Evolutionary conservation across 2,113 vertebrate species (phyloP), one percentile per base, ranked within the genome.

Genomic region (Hemiprocne comata): DNA sequence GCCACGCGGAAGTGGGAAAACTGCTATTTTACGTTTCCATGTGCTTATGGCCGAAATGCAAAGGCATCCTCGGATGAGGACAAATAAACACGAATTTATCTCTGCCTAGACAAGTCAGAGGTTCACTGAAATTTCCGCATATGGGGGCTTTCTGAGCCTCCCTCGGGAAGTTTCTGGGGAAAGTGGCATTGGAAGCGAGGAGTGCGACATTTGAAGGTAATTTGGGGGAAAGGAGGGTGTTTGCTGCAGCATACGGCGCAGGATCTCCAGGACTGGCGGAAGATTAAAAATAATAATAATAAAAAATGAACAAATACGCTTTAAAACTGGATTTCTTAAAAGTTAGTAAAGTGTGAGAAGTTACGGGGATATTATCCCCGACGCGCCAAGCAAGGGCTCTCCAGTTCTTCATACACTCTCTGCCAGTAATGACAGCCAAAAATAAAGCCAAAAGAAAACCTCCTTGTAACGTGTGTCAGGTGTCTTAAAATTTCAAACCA

Each of bases 401-500:
- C 17, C 29, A 7, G 17, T 16, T 44, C 44, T 36, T 40, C 12
- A 5, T 12, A 15, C 0, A 0, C 24, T 57, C 33, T 66, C 19
- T 72, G 38, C 24, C 16, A 4, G 11, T 33, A 28, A 20, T 17
- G 6, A 13, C 6, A 40, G 4, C 11, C 4, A 14, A 24, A 31
- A 12, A 50, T 23, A 75, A 71, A 67, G 25, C 7, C 48, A 31
- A 10, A 16, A 71, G 16, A 74, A 88, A 51, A 80, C 55, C 16
- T 2, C 3, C 0, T 19, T 53, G 7, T 1, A 28, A 70, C 5
- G 0, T 44, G 12, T 61, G 4, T 34, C 17, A 26, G 13, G 5
- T 38, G 16, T 28, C 36, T 53, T 53, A n/a, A 83, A 38, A 84
- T 28, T 66, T 50, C 46, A 46, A 5, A 61, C 81, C 4, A 31